A percentile compares a stretch with the other conserved stretches of the same genome.
phyloP scores from a whole-genome alignment of 2,113 vertebrate genomes.

The Microcebus ravelobensis region DNA sequence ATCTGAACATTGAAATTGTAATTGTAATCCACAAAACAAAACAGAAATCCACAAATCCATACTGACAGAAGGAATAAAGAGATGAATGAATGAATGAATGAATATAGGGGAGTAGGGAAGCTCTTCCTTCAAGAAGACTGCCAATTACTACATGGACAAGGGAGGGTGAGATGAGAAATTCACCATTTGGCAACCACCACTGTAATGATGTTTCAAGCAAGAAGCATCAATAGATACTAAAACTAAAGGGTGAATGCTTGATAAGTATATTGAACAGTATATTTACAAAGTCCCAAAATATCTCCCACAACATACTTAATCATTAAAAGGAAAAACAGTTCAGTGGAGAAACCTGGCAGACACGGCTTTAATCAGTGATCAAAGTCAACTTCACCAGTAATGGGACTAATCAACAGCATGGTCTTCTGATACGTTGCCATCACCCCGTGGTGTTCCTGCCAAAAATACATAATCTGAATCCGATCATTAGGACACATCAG shows the following conservation, averaged over 20 bases:
- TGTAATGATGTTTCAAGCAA: background rate
- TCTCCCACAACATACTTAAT: background rate
- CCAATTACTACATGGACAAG: background rate
- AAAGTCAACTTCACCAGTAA: background rate
- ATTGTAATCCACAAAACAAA: background rate
- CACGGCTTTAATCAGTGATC: background rate
- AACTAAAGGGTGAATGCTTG: background rate
- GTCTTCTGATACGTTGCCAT: background rate
- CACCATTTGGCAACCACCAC: background rate
- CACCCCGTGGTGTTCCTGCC: background rate
- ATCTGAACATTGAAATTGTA: background rate
- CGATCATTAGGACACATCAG: background rate
- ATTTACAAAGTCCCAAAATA: background rate
- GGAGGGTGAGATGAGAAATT: background rate
- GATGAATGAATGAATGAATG: background rate
- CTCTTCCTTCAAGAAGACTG: background rate
- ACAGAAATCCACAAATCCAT: background rate
- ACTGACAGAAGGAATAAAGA: background rate
- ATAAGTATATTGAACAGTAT: background rate
- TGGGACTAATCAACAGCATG: background rate
- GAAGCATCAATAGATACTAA: background rate
- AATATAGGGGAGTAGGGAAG: background rate
- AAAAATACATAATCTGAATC: background rate
- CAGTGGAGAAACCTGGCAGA: background rate
- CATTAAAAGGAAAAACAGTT: background rate